phyloP scores from a whole-genome alignment of 2,113 vertebrate genomes.

The Pyrgilauda ruficollis region DNA sequence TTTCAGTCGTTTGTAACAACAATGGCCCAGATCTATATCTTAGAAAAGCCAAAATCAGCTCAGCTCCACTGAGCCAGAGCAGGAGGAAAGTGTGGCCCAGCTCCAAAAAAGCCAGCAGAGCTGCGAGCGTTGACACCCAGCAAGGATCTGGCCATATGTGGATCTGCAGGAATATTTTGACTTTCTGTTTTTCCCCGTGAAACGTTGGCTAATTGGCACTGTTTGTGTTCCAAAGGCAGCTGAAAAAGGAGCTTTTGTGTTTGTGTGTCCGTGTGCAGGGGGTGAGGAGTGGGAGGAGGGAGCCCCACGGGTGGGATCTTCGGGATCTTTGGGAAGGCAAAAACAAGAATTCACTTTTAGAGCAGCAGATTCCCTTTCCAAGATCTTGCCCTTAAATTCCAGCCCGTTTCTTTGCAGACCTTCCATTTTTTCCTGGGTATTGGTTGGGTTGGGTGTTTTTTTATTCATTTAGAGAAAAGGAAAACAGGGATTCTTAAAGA shows the following conservation, averaged over 20 bases:
- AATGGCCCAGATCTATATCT: neutral
- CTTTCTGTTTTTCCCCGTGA: neutral
- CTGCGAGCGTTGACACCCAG: neutral
- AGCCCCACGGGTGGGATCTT: neutral
- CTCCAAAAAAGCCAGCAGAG: neutral
- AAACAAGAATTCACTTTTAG: neutral
- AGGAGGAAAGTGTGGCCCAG: neutral
- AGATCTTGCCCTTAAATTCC: neutral
- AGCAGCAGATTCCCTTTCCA: neutral
- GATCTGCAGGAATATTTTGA: neutral
- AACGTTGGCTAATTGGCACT: neutral
- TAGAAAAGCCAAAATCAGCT: neutral
- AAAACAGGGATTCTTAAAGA: neutral
- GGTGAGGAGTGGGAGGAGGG: neutral
- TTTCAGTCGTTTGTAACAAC: neutral
- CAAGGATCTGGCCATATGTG: constrained; percentile 7
- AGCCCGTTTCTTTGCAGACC: neutral
- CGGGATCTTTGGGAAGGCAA: neutral
- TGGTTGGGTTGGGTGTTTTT: neutral
- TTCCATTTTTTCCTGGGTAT: neutral
- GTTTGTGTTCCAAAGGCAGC: neutral
- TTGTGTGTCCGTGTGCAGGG: neutral
- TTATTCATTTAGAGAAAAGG: neutral
- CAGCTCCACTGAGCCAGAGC: neutral
- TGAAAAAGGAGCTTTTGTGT: neutral